These are phyloP conservation scores for Australoheros facetus DNA, from an alignment of 2,797 vertebrate genomes.

Conservation along the genomic window DNA sequence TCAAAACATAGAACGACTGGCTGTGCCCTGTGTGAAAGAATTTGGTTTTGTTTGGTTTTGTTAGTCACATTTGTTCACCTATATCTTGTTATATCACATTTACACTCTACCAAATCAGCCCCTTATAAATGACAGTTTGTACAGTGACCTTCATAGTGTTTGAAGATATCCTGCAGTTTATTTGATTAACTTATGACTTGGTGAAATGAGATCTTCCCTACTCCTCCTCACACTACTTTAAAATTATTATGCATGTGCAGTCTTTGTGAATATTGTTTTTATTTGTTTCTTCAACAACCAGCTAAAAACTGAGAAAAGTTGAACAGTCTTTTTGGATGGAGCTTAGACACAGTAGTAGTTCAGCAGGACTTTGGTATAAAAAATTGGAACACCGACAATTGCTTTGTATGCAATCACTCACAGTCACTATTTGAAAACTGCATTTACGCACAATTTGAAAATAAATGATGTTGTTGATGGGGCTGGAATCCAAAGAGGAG, in stretches of 20 bases:
- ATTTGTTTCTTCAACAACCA: slow-evolving; percentile 3
- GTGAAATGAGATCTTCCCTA: no score
- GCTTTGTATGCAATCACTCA: slow-evolving; percentile 51
- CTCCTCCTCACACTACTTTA: not conserved
- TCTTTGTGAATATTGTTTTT: not conserved
- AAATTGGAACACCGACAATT: slow-evolving; percentile 37
- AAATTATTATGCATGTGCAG: not conserved
- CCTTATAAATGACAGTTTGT: no score
- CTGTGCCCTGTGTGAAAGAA: no score
- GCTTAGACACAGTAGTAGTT: slow-evolving; percentile 25
- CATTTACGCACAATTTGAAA: slow-evolving; percentile 60
- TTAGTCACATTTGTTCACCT: no score
- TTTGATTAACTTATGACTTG: no score
- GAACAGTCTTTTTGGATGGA: slow-evolving; percentile 19
- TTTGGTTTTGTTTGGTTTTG: no score
- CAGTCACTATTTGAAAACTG: slow-evolving; percentile 40
- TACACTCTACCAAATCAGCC: no score
- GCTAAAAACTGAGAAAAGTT: not conserved
- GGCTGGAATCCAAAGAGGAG: slow-evolving; percentile 57
- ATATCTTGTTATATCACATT: no score
- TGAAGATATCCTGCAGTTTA: no score
- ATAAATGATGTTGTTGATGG: slow-evolving; percentile 63
- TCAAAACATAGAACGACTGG: no score
- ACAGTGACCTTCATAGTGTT: no score
- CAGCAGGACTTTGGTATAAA: not conserved